Percentiles rank a stretch among this genome's conserved stretches.
Evolutionary conservation across 2,797 vertebrate species (phyloP).

Genomic region (Alcedo atthis): DNA sequence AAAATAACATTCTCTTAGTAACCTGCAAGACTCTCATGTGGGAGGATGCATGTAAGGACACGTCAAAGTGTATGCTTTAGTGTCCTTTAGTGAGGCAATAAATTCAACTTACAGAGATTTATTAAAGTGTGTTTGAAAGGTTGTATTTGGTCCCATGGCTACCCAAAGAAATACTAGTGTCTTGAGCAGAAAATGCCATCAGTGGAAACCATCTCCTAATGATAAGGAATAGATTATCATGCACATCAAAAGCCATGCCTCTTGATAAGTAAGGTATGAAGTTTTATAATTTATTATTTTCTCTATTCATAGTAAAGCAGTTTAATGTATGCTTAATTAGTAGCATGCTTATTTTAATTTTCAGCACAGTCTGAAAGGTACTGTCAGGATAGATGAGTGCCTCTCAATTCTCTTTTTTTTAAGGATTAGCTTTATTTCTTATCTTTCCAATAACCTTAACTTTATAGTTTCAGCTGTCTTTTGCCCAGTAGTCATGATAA

Average conservation of each 20-base stretch:
- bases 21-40: background rate
- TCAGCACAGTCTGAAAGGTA: background rate
- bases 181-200: constrained; percentile 36
- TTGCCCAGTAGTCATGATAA: background rate
- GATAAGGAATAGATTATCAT: constrained; percentile 47
- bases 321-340: background rate
- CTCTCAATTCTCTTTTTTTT: background rate
- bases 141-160: constrained; percentile 52
- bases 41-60: constrained; percentile 18
- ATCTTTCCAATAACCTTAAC: background rate
- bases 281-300: constrained; percentile 29
- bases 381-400: background rate
- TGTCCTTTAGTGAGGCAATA: constrained; percentile 35
- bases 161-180: constrained; percentile 43
- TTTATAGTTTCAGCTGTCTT: background rate
- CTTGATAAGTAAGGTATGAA: constrained; percentile 27
- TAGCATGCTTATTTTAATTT: background rate
- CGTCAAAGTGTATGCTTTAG: constrained; percentile 4
- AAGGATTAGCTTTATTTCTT: background rate
- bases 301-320: background rate
- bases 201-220: constrained; percentile 15
- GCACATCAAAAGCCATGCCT: constrained; percentile 39
- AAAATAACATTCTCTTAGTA: background rate
- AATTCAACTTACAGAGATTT: constrained; percentile 23
- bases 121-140: constrained; percentile 36